Base-by-base conservation (phyloP, 2,888 invertebrate species). In the Andrena chrysosceles region DNA sequence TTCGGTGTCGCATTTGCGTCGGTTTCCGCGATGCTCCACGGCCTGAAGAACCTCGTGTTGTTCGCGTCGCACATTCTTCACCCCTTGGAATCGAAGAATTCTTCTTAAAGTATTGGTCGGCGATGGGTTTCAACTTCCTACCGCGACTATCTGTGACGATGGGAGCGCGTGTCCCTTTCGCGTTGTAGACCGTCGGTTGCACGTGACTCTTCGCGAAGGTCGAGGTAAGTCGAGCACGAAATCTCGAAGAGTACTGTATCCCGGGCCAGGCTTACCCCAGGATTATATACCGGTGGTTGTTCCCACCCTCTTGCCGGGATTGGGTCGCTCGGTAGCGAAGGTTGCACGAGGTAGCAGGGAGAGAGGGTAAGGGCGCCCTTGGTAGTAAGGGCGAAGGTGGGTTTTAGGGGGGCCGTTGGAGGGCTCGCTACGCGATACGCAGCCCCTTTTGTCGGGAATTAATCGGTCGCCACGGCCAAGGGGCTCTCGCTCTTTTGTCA, bases 371-470 rank as follows among this genome's bases (percentile, higher is more conserved):
- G 20, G 79, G 70, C 68, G 67, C 78, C 71, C 86, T 77, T 74
- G 64, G 33, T 33, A 31, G 70, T 64, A 80, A 77, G 85, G 81
- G 76, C 76, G 66, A 81, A 87, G 84, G 84, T 88, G 79, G 90
- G 87, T 84, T 89, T 85, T 82, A 59, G 79, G 73, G 73, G 73
- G 90, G 90, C 89, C 87, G 83, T 78, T 80, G 83, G 87, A 87
- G 82, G 89, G 90, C 89, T 85, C 85, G 81, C 67, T 67, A 62
- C 62, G 81, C 83, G 83, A 87, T 77, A 81, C 85, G 75, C 82
- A 77, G 72, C 76, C 87, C 52, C 82, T 89, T 89, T 91, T 90
- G 88, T 89, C 81, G 83, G 56, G 86, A 87, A 91, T 91, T 91
- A 91, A 91, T 91, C 89, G 86, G 81, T 84, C 85, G 86, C 87